phyloP scores from a whole-genome alignment of 1,140 invertebrate genomes.

The Papilio aristodemus region DNA sequence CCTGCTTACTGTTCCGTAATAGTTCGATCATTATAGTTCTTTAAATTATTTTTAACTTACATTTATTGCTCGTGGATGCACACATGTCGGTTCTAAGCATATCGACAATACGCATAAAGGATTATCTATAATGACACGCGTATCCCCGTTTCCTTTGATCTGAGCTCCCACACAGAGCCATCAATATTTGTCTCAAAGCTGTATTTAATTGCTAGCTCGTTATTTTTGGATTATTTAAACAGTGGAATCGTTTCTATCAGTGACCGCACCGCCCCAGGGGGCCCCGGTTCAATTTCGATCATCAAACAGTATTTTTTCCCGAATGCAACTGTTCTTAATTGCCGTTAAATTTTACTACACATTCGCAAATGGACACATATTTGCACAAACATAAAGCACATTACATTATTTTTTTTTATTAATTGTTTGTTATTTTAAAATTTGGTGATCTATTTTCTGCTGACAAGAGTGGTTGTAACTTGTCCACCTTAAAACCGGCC shows the following conservation, averaged over 20 bases:
- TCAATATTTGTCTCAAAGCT: constrained; percentile 72
- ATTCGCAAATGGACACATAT: constrained; percentile 8
- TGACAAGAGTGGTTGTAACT: no score
- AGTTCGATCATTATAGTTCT: background rate
- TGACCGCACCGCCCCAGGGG: constrained; percentile 39
- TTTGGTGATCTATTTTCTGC: no score
- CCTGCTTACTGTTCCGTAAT: background rate
- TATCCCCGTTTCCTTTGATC: constrained; percentile 57
- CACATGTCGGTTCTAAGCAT: constrained; percentile 22
- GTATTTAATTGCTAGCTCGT: constrained; percentile 76
- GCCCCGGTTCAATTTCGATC: constrained; percentile 54
- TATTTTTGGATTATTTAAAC: constrained; percentile 79
- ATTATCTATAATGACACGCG: constrained; percentile 47
- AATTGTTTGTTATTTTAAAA: no score
- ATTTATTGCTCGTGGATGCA: background rate
- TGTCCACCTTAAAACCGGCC: no score
- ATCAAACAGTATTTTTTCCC: constrained; percentile 61
- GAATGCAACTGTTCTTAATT: constrained; percentile 65
- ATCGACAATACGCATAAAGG: constrained; percentile 30
- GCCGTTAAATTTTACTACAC: constrained; percentile 44
- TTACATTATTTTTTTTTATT: background rate
- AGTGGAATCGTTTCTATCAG: constrained; percentile 48
- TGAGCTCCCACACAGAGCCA: constrained; percentile 42
- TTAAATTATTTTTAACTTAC: background rate
- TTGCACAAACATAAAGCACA: background rate